Evolutionary conservation across 2,888 invertebrate species (phyloP), one percentile per base, ranked within the genome.

Genomic region (Nymphalis c-album): DNA sequence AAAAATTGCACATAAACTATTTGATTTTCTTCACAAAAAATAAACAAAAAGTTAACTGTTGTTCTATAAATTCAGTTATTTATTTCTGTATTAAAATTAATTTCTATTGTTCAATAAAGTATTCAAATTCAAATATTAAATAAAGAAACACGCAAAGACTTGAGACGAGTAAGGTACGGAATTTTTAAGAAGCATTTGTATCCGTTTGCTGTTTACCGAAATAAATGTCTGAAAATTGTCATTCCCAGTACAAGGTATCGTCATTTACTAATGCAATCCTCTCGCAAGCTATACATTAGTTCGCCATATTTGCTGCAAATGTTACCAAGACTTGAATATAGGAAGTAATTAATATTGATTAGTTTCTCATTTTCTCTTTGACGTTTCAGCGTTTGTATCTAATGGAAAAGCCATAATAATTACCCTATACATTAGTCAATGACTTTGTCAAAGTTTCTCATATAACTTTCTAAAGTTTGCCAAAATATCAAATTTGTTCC

Each of bases 271-370:
- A 70, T 71, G 65, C 55, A 51, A n/a, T 26, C 31, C 20, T 31
- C 55, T 58, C 46, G 59, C 58, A 46, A 58, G 64, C n/a, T 60
- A 26, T 46, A 67, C 61, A 59, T 64, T 58, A 16, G 51, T 51
- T 10, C 58, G 55, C 46, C 22, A 60, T 65, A 65, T 60, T 65
- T 65, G 35, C 60, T 47, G 55, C 17, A 6, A 57, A 63, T 58
- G 50, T 48, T 57, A 17, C 57, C n/a, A 57, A 40, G 35, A 17
- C 46, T 45, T 47, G 59, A 57, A 60, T 64, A 50, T 50, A n/a
- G 48, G 59, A 63, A 58, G 58, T 64, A 67, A 65, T 64, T 65
- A 69, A 67, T 69, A 67, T 71, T 69, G 67, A 69, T 63, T 62
- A 64, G 50, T 57, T 47, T 61, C 61, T 48, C 60, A 60, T 65